These are phyloP conservation scores for Monopterus albus DNA, from an alignment of 2,113 vertebrate genomes.

Conservation along the genomic window DNA sequence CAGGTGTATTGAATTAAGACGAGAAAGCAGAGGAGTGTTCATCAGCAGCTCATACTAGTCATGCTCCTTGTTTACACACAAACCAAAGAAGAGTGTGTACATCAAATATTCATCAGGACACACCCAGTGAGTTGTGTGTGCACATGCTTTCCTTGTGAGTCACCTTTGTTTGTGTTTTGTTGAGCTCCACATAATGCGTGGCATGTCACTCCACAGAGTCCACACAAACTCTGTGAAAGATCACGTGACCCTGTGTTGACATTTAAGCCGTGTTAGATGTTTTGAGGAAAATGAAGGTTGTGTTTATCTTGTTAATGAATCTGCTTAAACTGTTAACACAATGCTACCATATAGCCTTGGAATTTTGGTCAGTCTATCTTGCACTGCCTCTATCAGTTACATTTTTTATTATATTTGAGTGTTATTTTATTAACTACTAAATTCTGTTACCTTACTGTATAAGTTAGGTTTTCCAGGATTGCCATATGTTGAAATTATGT, in stretches of 20 bases:
- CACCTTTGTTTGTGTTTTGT: constrained; percentile 30
- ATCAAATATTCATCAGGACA: constrained; percentile 6
- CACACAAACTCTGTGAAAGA: neutral
- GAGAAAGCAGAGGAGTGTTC: neutral
- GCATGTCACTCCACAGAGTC: neutral
- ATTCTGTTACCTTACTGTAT: too few species aligned
- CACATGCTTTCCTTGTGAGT: constrained; percentile 26
- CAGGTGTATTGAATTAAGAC: too few species aligned
- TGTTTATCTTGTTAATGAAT: too few species aligned
- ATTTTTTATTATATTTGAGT: too few species aligned
- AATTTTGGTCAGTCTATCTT: too few species aligned
- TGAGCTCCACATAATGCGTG: constrained; percentile 20
- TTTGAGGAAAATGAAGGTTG: neutral
- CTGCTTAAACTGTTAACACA: too few species aligned
- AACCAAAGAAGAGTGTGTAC: neutral
- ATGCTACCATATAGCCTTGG: too few species aligned
- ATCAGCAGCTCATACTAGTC: too few species aligned
- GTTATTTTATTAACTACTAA: too few species aligned
- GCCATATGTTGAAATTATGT: too few species aligned
- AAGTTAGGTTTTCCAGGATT: too few species aligned
- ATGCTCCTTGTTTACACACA: neutral
- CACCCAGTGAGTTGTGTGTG: neutral
- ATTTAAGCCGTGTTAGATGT: neutral
- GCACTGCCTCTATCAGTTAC: too few species aligned
- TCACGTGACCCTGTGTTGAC: neutral